Evolutionary conservation across 53 echinoderm and acorn worm genomes (phyloP).

Genomic region (Paracentrotus lividus): DNA sequence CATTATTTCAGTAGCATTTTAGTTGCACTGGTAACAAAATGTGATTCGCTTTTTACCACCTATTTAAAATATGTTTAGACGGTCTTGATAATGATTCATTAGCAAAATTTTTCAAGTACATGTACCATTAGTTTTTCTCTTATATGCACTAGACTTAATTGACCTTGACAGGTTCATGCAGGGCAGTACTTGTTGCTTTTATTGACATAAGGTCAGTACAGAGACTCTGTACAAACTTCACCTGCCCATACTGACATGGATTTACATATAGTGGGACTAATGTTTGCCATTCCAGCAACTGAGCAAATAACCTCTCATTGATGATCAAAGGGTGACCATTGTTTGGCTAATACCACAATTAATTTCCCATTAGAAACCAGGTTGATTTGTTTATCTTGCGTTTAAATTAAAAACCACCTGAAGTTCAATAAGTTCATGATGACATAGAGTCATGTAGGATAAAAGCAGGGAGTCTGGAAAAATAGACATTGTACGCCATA

Average conservation of each 20-base stretch:
- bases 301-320: slow-evolving; percentile 13
- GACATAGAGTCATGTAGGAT: too few relatives aligned
- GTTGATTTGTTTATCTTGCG: slow-evolving; percentile 46
- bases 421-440: slow-evolving; percentile 35
- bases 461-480: too few relatives aligned
- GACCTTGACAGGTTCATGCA: slow-evolving; percentile 36
- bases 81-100: background rate
- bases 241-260: slow-evolving; percentile 29
- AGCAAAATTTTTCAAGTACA: background rate
- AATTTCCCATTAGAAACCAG: slow-evolving; percentile 53
- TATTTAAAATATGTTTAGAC: background rate
- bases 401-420: slow-evolving; percentile 31
- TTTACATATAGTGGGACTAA: slow-evolving; percentile 61
- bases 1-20: too few relatives aligned
- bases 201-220: slow-evolving; percentile 37
- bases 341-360: slow-evolving; percentile 61
- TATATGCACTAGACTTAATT: background rate
- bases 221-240: slow-evolving; percentile 42
- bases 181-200: background rate
- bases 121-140: background rate
- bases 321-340: slow-evolving; percentile 48
- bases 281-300: background rate
- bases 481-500: too few relatives aligned
- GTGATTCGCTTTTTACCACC: too few relatives aligned
- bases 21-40: too few relatives aligned